phyloP scores from a whole-genome alignment of 53 echinoderm and acorn worm species.

The Crossaster papposus region DNA sequence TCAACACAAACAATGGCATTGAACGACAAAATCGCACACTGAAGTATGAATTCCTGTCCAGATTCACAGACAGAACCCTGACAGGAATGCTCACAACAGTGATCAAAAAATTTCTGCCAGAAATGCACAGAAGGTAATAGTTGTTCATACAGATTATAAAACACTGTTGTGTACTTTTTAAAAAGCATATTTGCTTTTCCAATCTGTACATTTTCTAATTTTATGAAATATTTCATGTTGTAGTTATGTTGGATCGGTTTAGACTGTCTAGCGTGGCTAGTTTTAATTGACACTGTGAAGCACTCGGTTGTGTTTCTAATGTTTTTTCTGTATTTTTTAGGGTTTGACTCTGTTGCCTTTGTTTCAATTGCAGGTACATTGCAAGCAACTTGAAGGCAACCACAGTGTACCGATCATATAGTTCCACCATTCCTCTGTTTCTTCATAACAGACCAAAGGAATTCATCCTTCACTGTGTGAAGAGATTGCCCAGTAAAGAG shows the following conservation, averaged over 20 bases:
- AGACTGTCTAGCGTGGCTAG: no score
- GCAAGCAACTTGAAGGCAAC: constrained; percentile 26
- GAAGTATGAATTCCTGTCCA: constrained; percentile 52
- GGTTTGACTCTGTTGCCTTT: no score
- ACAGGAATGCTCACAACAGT: constrained; percentile 41
- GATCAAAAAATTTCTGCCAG: constrained; percentile 44
- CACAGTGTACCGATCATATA: no score
- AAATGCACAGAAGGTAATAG: constrained; percentile 43
- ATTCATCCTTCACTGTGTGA: constrained; percentile 3
- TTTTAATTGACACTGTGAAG: no score
- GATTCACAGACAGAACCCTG: constrained; percentile 1
- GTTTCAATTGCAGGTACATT: constrained; percentile 18
- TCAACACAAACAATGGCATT: constrained; percentile 70
- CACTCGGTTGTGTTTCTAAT: no score
- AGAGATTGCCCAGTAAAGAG: constrained; percentile 1
- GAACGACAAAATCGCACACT: constrained; percentile 59
- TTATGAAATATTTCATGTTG: no score
- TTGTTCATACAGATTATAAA: no score
- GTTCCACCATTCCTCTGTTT: constrained; percentile 25
- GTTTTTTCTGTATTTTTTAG: no score
- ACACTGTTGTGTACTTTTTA: no score
- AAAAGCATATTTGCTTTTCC: no score
- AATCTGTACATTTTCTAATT: no score
- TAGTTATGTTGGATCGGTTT: no score
- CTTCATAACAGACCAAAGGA: constrained; percentile 14